phyloP scores from a whole-genome alignment of 2,113 vertebrate species.

The Rhinolophus sinicus region DNA sequence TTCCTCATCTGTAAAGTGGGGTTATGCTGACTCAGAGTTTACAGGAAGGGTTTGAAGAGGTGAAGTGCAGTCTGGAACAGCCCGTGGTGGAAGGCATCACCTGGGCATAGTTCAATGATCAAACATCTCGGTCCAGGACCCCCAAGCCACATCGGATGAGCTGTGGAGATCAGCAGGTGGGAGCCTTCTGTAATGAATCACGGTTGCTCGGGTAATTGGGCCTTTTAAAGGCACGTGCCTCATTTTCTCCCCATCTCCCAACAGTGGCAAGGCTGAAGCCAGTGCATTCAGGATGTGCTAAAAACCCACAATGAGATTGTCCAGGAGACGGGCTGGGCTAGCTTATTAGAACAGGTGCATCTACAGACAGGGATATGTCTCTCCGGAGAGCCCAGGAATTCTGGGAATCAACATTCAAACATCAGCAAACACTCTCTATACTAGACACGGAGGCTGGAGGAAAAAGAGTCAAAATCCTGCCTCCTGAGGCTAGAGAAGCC shows the following conservation, averaged over 20 bases:
- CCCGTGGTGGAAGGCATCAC: rapidly evolving
- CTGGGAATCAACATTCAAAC: neutral
- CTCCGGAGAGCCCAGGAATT: neutral
- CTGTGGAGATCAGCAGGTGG: neutral
- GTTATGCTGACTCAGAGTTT: neutral
- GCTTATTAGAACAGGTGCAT: neutral
- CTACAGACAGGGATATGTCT: rapidly evolving
- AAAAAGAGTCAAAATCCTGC: neutral
- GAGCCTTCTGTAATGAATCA: neutral
- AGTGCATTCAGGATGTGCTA: neutral
- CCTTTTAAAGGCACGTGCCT: neutral
- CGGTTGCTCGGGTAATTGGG: neutral
- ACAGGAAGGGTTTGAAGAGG: neutral
- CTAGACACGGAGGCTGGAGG: neutral
- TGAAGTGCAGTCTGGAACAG: neutral
- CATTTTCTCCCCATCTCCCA: neutral
- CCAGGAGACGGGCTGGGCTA: neutral
- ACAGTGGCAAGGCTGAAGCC: neutral
- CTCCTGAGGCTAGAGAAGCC: neutral
- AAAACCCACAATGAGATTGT: neutral
- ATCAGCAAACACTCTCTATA: neutral
- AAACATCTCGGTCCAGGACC: neutral
- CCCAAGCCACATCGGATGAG: neutral
- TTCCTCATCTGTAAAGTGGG: neutral
- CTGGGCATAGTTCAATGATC: neutral